These are phyloP conservation scores for Spermophilus dauricus DNA, from an alignment of 2,113 vertebrate genomes.

Conservation along the genomic window DNA sequence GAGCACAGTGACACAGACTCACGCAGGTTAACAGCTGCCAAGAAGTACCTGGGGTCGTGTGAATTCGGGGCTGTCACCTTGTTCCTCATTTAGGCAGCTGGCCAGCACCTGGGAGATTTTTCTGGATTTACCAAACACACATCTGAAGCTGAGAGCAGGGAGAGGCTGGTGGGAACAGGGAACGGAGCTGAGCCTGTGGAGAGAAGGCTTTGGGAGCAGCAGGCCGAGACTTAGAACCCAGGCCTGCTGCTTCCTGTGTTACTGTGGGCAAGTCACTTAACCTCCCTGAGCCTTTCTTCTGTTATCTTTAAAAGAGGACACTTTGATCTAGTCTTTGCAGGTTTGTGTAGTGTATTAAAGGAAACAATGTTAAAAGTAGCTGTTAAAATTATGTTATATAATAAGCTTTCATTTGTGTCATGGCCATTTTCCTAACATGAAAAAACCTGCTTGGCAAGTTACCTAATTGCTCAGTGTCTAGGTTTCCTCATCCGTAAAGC, in stretches of 20 bases:
- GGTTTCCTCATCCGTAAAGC: conserved; percentile 7
- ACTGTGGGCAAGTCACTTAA: neutral
- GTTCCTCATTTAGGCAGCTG: conserved; percentile 70
- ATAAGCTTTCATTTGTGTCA: neutral
- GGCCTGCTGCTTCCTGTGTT: neutral
- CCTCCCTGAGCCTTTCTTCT: neutral
- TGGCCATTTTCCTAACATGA: neutral
- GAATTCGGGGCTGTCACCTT: conserved; percentile 73
- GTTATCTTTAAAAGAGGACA: neutral
- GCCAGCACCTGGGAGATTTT: conserved; percentile 67
- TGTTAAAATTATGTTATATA: neutral
- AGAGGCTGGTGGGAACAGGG: neutral
- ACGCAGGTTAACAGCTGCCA: conserved; percentile 37
- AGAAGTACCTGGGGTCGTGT: conserved; percentile 48
- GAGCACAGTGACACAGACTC: neutral
- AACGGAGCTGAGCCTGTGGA: neutral
- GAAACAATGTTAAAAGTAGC: neutral
- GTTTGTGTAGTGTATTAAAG: neutral
- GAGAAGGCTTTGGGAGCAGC: neutral
- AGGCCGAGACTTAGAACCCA: neutral
- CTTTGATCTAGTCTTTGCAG: neutral
- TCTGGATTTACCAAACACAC: conserved; percentile 46
- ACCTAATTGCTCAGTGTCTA: neutral
- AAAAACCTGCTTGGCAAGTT: neutral
- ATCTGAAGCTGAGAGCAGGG: conserved; percentile 1